Percentiles rank a stretch among this genome's conserved stretches.
phyloP scores from a whole-genome alignment of 2,797 vertebrate genomes.

The Pachyuromys duprasi region DNA sequence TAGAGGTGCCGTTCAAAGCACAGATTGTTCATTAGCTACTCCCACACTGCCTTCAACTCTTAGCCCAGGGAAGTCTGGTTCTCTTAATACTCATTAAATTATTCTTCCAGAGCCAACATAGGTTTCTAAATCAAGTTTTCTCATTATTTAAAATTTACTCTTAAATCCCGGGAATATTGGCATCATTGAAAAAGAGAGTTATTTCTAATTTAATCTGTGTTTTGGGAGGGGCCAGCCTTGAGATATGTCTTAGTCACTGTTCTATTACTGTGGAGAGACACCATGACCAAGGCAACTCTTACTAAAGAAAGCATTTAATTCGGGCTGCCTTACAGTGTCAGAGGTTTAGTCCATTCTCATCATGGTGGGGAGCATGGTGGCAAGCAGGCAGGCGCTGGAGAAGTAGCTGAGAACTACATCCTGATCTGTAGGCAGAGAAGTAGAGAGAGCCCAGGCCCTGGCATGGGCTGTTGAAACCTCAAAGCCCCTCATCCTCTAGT shows the following conservation, averaged over 20 bases:
- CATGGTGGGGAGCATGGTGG: background rate
- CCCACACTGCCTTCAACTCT: background rate
- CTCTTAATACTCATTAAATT: background rate
- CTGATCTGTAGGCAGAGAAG: background rate
- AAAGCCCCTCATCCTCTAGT: background rate
- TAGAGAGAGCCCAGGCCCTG: background rate
- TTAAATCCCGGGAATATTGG: background rate
- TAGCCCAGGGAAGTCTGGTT: background rate
- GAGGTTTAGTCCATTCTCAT: background rate
- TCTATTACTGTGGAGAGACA: background rate
- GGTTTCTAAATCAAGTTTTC: conserved; percentile 36
- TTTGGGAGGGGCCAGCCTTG: background rate
- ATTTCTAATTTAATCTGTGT: background rate
- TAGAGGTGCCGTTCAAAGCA: background rate
- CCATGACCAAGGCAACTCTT: background rate
- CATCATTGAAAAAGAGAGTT: background rate
- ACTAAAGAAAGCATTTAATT: background rate
- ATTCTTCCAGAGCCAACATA: background rate
- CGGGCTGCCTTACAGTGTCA: background rate
- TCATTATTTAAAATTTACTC: conserved; percentile 33
- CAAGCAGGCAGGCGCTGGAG: background rate
- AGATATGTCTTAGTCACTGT: background rate
- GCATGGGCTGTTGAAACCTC: background rate
- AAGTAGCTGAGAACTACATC: background rate
- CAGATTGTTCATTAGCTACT: background rate